Conservation (phyloP, 2,797 vertebrate genomes). For the Petrocephalus schoutedeni region DNA sequence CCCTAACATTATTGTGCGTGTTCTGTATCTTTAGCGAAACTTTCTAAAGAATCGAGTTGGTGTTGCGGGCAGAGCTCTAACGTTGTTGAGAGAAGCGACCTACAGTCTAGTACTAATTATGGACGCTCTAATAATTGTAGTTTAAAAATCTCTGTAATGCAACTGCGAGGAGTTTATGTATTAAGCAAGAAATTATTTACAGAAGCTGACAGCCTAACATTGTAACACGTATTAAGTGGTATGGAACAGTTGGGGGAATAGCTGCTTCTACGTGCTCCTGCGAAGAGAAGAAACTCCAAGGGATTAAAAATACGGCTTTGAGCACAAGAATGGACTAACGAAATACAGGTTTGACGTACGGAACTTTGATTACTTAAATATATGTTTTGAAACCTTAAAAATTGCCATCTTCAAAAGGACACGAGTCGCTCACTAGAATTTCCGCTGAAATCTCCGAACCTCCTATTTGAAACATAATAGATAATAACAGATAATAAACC, state of each 20-base stretch:
- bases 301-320: neutral
- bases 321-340: slow-evolving; percentile 13
- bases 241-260: neutral
- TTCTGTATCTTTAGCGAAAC: slow-evolving; percentile 28
- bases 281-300: neutral
- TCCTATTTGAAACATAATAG: neutral
- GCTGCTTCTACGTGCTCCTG: neutral
- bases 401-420: slow-evolving; percentile 4
- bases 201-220: slow-evolving; percentile 7
- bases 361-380: slow-evolving; percentile 1
- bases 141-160: neutral
- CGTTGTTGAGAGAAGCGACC: neutral
- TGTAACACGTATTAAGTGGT: slow-evolving; percentile 17
- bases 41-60: slow-evolving; percentile 28
- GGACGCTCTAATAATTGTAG: neutral
- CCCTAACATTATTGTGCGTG: slow-evolving; percentile 37
- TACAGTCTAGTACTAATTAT: neutral
- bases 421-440: neutral
- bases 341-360: neutral
- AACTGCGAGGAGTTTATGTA: slow-evolving; percentile 6
- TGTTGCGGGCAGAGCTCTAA: neutral
- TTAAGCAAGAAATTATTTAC: slow-evolving; percentile 4
- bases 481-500: neutral
- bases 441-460: neutral
- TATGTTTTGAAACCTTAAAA: neutral